Conservation (phyloP, 1,140 invertebrate genomes). For the Epicauta chinensis region DNA sequence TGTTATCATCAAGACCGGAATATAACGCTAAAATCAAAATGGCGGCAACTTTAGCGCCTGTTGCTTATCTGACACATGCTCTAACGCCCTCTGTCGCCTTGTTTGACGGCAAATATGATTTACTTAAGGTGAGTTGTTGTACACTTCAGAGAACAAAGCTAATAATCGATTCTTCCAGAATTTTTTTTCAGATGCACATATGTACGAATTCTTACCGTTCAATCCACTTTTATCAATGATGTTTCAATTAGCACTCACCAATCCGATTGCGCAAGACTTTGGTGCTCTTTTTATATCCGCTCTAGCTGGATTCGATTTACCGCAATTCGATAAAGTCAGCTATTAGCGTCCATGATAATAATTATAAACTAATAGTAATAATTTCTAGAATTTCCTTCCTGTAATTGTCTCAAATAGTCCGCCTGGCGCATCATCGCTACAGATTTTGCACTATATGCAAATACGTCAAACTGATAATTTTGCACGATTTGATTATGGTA, state of each 20-base stretch:
- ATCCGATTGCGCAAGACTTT: background rate
- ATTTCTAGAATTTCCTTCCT: slow-evolving; percentile 8
- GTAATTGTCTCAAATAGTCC: slow-evolving; percentile 6
- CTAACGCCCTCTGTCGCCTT: background rate
- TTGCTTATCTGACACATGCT: slow-evolving; percentile 17
- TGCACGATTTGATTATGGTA: slow-evolving; percentile 52
- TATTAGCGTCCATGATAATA: slow-evolving; percentile 26
- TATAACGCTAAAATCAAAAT: slow-evolving; percentile 50
- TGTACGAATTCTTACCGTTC: slow-evolving; percentile 2
- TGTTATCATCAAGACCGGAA: slow-evolving; percentile 55
- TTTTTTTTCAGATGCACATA: background rate
- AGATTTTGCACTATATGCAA: slow-evolving; percentile 18
- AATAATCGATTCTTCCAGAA: background rate
- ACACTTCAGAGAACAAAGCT: too few relatives aligned
- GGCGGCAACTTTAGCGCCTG: slow-evolving; percentile 21
- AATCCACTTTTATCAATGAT: too few relatives aligned
- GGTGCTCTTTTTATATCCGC: background rate
- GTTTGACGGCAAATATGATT: background rate
- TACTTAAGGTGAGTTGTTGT: background rate
- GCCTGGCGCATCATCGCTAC: slow-evolving; percentile 14
- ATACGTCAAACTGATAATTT: slow-evolving; percentile 2
- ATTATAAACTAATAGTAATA: slow-evolving; percentile 5
- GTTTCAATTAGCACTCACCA: slow-evolving; percentile 3
- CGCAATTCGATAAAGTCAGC: slow-evolving; percentile 2
- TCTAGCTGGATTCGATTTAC: background rate